Percentiles rank a stretch among this genome's conserved stretches.
phyloP scores from a whole-genome alignment of 2,797 vertebrate species.

The Apogon hyalosoma region DNA sequence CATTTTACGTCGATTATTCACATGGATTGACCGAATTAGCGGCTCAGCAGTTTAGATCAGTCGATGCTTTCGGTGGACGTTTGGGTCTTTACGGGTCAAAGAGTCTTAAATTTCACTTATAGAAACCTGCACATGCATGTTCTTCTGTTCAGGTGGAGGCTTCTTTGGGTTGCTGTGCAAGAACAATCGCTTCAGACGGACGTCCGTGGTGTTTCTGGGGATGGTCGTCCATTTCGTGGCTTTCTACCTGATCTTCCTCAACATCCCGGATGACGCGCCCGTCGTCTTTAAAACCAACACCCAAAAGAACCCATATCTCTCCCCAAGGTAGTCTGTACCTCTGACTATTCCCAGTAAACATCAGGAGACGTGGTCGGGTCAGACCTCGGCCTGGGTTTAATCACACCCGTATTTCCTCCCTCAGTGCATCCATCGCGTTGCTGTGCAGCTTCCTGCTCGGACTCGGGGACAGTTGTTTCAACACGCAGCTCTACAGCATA shows the following conservation, averaged over 20 bases:
- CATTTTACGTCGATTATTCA: too few species aligned
- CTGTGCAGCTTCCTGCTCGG: slow-evolving; percentile 88
- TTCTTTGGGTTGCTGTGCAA: slow-evolving; percentile 85
- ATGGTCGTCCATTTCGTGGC: slow-evolving; percentile 88
- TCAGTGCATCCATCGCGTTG: slow-evolving; percentile 81
- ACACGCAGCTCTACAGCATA: slow-evolving; percentile 89
- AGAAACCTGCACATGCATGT: neutral
- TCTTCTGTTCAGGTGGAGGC: slow-evolving; percentile 79
- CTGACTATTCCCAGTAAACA: neutral
- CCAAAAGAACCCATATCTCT: slow-evolving; percentile 76
- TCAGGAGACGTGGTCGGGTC: neutral
- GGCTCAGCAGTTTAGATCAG: too few species aligned
- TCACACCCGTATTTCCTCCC: slow-evolving; percentile 8
- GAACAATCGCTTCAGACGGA: slow-evolving; percentile 86
- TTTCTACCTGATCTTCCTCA: slow-evolving; percentile 88
- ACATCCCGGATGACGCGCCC: slow-evolving; percentile 85
- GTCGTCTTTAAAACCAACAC: slow-evolving; percentile 73
- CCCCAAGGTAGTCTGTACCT: slow-evolving; percentile 76
- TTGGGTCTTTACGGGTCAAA: too few species aligned
- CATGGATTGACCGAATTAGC: too few species aligned
- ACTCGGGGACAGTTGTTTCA: slow-evolving; percentile 88
- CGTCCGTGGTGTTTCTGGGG: slow-evolving; percentile 86
- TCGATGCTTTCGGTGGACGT: too few species aligned
- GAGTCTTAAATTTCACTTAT: too few species aligned
- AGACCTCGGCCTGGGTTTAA: slow-evolving; percentile 3